These are phyloP conservation scores for Pimpla rufipes DNA, from an alignment of 2,888 invertebrate genomes.

Conservation along the genomic window DNA sequence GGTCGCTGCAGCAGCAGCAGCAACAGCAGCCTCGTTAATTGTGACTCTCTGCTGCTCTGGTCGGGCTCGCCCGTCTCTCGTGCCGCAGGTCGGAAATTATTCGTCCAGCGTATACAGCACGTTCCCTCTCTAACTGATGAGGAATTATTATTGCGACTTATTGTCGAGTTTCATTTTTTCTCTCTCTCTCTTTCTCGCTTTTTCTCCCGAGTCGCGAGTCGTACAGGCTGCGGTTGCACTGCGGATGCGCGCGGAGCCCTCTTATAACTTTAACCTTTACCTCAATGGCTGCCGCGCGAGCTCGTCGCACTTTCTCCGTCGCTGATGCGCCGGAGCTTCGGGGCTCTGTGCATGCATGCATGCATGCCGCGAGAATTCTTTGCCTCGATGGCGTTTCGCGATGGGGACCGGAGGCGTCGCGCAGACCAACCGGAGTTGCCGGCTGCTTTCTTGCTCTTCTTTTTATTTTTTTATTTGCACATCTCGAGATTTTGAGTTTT, in stretches of 20 bases:
- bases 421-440: not conserved
- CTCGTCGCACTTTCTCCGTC: constrained; percentile 82
- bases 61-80: constrained; percentile 1
- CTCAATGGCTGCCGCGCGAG: constrained; percentile 77
- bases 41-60: constrained; percentile 12
- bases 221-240: too few species aligned
- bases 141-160: constrained; percentile 18
- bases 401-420: not conserved
- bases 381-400: constrained; percentile 12
- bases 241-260: constrained; percentile 51
- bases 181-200: too few species aligned
- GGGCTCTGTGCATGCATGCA: constrained; percentile 60
- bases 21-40: constrained; percentile 58
- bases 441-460: not conserved
- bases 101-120: constrained; percentile 9
- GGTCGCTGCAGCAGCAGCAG: constrained; percentile 10
- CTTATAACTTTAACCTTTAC: constrained; percentile 82
- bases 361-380: constrained; percentile 57
- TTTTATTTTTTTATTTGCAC: not conserved
- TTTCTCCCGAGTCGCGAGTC: too few species aligned
- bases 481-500: not conserved
- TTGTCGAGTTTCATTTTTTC: constrained; percentile 18
- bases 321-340: constrained; percentile 60
- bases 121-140: constrained; percentile 21
- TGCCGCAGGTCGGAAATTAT: constrained; percentile 55